Base-by-base conservation (phyloP, 2,113 vertebrate species). In the Nanger granti region DNA sequence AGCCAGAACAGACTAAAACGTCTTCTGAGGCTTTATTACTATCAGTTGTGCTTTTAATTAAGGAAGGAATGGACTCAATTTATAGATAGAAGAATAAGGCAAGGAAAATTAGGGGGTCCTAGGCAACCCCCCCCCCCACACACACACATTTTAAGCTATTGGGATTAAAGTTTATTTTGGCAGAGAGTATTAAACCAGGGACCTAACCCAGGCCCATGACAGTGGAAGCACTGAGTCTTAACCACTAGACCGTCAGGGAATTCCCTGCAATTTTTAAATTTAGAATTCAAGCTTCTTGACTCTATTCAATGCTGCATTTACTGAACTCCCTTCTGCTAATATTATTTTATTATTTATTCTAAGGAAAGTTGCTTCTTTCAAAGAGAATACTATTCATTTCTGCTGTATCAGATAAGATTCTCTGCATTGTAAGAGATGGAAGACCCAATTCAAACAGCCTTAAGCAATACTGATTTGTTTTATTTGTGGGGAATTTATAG, bases 311-410 rank as follows among this genome's bases (percentile, higher is more conserved):
- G 26, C 17, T 93, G 26, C 7, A 34, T 90, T 93, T 69, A 54
- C 29, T 82, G 34, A 87, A 12, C 4, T 34, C 7, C 10, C 24
- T 87, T 55, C 15, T 18, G 15, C 17, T 55, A 18, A 47, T 89
- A 80, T 59, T 69, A 88, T 37, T 88, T 54, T 82, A 83, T 89
- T 31, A 95, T 41, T 92, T 83, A 54, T 91, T 83, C 49, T 62
- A 95, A 90, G 89, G 41, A 55, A 94, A 96, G 15, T 8, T 47
- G n/a, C 9, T 93, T 83, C 31, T 92, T 94, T 66, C 64, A 55
- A 93, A 83, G 41, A 96, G 47, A 97, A 73, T 69, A 28, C 24
- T 88, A 22, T 83, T 91, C 82, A 59, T 91, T 88, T 92, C 49
- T 87, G 52, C 22, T 47, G 14, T 4, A 76, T 85, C 86, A 66